Base-by-base conservation (phyloP, 2,888 invertebrate genomes). In the Leucophenga maculata region DNA sequence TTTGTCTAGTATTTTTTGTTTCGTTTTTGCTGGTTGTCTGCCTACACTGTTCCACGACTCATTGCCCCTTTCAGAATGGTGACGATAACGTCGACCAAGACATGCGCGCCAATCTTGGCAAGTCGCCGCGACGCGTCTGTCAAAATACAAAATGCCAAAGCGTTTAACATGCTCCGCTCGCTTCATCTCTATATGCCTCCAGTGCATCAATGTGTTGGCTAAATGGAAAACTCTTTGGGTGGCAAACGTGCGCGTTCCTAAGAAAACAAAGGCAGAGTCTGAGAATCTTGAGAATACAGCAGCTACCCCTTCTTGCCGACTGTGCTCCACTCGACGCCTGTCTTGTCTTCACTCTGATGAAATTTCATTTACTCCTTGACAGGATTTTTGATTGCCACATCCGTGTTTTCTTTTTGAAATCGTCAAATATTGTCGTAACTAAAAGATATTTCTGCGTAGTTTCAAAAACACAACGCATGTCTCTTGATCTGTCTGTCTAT, bases 351-450 rank as follows among this genome's bases (percentile, higher is more conserved):
- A 59, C 39, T 8, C 76, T 85, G 86, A 84, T 80, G 84, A 86
- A 86, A 86, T 83, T 80, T 83, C 85, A 82, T 83, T 86, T 86
- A 79, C 73, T 76, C 78, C 79, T 77, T 83, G 85, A 84, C 86
- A 85, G 84, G 83, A 85, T 82, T 82, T 77, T 72, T 81, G 86
- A 86, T 86, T 86, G 85, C 84, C 83, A 85, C 84, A 86, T 86
- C 86, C 85, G 86, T 84, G 77, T 77, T 80, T 80, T 72, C 67
- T 74, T 72, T 22, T 18, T 26, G 31, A 59, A 59, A 31, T 59
- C 59, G 16, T 59, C 59, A 32, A 59, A 59, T 59, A 16, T 59
- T 72, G 75, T 69, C 71, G 76, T 75, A 75, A 75, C 75, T 73
- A 75, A 75, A 70, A 68, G 52, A 62, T 54, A 39, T 72, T 57